These are phyloP conservation scores for Trichomycterus rosablanca DNA, from an alignment of 2,113 vertebrate genomes.

Conservation along the genomic window DNA sequence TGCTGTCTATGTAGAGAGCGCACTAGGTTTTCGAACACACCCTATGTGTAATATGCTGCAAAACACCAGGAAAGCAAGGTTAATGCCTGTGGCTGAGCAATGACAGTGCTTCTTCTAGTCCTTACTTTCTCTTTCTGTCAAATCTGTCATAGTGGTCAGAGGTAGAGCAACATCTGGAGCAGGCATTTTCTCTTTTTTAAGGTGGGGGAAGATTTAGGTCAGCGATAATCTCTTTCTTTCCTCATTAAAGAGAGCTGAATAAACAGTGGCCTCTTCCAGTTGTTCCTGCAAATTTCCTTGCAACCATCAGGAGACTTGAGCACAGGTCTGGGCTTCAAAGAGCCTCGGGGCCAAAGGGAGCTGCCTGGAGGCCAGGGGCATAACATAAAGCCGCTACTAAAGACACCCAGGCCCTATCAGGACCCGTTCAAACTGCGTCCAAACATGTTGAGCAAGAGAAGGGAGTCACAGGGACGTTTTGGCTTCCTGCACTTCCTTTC, in stretches of 20 bases:
- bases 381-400: constrained; percentile 64
- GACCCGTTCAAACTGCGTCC: constrained; percentile 27
- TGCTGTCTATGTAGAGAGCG: no score
- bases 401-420: constrained; percentile 51
- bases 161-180: constrained; percentile 72
- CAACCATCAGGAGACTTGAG: constrained; percentile 68
- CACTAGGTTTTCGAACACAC: no score
- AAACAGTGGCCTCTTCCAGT: constrained; percentile 77
- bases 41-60: constrained; percentile 53
- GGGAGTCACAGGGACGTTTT: constrained; percentile 50
- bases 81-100: constrained; percentile 42
- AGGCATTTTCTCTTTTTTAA: constrained; percentile 53
- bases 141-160: constrained; percentile 60
- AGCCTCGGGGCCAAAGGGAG: constrained; percentile 53
- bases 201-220: constrained; percentile 63
- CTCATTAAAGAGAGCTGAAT: constrained; percentile 77
- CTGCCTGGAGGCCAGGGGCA: constrained; percentile 55
- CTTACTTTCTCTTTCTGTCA: constrained; percentile 7
- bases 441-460: neutral
- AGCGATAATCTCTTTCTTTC: constrained; percentile 72
- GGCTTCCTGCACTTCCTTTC: constrained; percentile 67
- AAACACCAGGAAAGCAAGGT: constrained; percentile 52
- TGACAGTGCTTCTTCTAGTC: constrained; percentile 33
- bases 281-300: constrained; percentile 77
- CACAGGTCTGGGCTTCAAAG: constrained; percentile 70